Evolutionary conservation across 2,113 vertebrate genomes (phyloP), one percentile per base, ranked within the genome.

Genomic region (Otolemur garnettii): DNA sequence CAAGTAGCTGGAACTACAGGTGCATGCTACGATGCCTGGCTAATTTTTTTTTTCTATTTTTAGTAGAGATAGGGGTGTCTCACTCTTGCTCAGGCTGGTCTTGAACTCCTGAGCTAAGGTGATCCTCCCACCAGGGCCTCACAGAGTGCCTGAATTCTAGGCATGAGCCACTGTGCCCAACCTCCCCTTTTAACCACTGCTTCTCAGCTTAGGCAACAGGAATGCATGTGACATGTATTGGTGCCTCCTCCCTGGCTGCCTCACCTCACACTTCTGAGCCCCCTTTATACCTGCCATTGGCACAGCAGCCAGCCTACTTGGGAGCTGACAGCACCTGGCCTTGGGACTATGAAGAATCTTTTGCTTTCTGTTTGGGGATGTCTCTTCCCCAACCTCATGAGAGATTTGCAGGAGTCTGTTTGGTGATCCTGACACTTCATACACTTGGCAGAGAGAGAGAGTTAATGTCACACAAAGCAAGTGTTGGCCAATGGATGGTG

Each of bases 181-280:
- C 60, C 24, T 64, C 24, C 38, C 72, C 45, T 60, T 18, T 45
- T 45, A 26, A 33, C 80, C 50, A 53, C 0, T 10, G 57, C 55
- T 69, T 35, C 21, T 91, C 42, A 69, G 78, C 60, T 77, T 10
- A 3, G 30, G 64, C 4, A 68, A 4, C 0, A 2, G 71, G n/a
- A 74, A 69, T 4, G 17, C 10, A 55, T 0, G 0, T 24, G 3
- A 15, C 9, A 10, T 0, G 0, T 7, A 4, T 0, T 0, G 0
- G 4, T 0, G 0, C 19, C 69, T 69, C 60, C 5, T 38, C 69
- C 26, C 26, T 26, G 17, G 64, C 42, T 80, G 21, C 84, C 66
- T 74, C 7, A 19, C 6, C 59, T 74, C 7, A 19, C 4, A 2
- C 24, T 21, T 50, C 42, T 5, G 21, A 28, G 3, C 14, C 45